phyloP scores from a whole-genome alignment of 2,888 invertebrate genomes.

The Vanessa cardui region DNA sequence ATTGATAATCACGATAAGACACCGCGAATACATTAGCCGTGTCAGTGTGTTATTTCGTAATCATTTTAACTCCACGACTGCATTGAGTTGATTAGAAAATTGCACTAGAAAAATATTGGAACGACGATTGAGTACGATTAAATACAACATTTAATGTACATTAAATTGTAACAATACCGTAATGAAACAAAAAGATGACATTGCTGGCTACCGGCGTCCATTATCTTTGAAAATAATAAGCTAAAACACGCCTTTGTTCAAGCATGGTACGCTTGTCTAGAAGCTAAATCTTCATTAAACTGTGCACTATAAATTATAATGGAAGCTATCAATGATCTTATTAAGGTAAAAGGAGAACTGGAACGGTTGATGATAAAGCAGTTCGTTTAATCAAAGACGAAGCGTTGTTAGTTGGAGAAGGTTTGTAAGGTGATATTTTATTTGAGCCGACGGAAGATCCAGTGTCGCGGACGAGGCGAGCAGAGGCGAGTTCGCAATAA shows the following conservation, averaged over 20 bases:
- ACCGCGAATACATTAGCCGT: no score
- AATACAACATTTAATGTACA: background rate
- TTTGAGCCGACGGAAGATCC: conserved; percentile 61
- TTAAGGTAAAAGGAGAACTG: conserved; percentile 51
- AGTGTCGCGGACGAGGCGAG: conserved; percentile 56
- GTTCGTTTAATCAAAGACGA: conserved; percentile 30
- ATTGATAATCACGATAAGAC: no score
- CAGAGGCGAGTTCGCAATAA: conserved; percentile 57
- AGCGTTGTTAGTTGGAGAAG: conserved; percentile 41
- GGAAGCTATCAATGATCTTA: conserved; percentile 66
- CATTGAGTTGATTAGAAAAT: background rate
- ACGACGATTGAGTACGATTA: conserved; percentile 3
- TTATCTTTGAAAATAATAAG: conserved; percentile 72
- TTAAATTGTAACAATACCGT: conserved; percentile 42
- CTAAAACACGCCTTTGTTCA: conserved; percentile 63
- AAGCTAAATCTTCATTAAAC: conserved; percentile 77
- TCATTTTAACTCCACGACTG: background rate
- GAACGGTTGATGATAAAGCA: conserved; percentile 38
- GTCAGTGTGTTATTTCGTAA: no score
- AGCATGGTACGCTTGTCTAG: conserved; percentile 44
- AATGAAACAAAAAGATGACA: conserved; percentile 59
- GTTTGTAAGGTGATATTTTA: conserved; percentile 64
- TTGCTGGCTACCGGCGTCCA: conserved; percentile 59
- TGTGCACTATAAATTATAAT: conserved; percentile 64
- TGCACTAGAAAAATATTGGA: no score